phyloP scores from a whole-genome alignment of 92 coral and sea anemone species.

The Porites divaricata region DNA sequence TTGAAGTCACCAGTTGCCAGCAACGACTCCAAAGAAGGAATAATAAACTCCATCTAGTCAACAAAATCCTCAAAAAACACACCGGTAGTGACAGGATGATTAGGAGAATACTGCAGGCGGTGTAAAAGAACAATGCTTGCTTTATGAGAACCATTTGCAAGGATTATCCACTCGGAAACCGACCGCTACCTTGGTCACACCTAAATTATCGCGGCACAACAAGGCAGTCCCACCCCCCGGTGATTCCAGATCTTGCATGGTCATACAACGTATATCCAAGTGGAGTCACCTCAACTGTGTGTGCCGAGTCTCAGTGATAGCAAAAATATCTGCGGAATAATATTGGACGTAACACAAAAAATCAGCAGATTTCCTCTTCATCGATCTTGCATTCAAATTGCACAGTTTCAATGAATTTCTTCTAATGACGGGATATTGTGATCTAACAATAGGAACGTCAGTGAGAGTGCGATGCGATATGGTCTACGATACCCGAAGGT shows the following conservation, averaged over 20 bases:
- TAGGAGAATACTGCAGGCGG: conserved; percentile 39
- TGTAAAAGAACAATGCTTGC: conserved; percentile 35
- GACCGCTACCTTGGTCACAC: conserved; percentile 1
- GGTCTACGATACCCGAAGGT: too few relatives aligned
- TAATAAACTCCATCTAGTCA: not conserved
- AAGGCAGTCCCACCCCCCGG: too few relatives aligned
- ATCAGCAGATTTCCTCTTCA: conserved; percentile 64
- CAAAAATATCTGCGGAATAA: conserved; percentile 47
- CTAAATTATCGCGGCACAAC: conserved; percentile 42
- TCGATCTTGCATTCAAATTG: conserved; percentile 51
- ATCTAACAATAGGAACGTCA: conserved; percentile 19
- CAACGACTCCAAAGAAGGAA: not conserved
- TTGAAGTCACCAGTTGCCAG: not conserved
- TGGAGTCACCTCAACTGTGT: conserved; percentile 43
- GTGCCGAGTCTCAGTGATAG: conserved; percentile 44
- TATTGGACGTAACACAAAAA: conserved; percentile 50
- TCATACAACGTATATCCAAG: conserved; percentile 56
- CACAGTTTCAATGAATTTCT: conserved; percentile 40
- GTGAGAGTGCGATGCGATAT: conserved; percentile 16
- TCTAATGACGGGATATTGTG: conserved; percentile 1
- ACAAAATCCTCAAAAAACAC: not conserved
- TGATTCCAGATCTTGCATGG: conserved; percentile 41
- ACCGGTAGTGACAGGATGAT: not conserved
- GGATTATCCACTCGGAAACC: conserved; percentile 58
- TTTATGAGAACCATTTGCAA: conserved; percentile 41